phyloP scores from a whole-genome alignment of 2,797 vertebrate genomes.

The Hemitrygon akajei region DNA sequence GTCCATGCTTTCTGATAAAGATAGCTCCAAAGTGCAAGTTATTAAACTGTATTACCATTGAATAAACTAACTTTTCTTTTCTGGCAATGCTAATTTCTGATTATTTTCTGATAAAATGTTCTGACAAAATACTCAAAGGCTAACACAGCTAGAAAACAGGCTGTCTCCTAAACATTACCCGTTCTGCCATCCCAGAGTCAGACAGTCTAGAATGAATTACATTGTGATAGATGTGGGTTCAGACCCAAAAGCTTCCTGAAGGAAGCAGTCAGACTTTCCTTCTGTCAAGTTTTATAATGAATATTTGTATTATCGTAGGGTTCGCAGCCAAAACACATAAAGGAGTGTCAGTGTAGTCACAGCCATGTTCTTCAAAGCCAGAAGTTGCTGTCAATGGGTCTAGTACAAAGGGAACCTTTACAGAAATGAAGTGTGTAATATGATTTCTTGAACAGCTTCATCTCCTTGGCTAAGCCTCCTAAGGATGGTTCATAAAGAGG shows the following conservation, averaged over 20 bases:
- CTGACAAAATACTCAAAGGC: not conserved
- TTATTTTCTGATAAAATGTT: too few species aligned
- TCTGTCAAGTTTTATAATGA: not conserved
- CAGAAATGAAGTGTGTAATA: not conserved
- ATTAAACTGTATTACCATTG: not conserved
- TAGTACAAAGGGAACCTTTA: not conserved
- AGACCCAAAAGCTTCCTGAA: not conserved
- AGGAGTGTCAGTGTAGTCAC: too few species aligned
- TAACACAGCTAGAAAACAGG: not conserved
- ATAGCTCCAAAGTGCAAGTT: not conserved
- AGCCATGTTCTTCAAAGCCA: not conserved
- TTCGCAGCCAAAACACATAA: not conserved
- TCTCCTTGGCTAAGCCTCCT: too few species aligned
- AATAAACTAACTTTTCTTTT: not conserved
- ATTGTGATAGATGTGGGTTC: not conserved
- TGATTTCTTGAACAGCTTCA: not conserved
- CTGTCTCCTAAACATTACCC: not conserved
- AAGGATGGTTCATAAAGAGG: not conserved
- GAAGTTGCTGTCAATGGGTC: not conserved
- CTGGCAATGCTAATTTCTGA: too few species aligned
- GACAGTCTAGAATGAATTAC: not conserved
- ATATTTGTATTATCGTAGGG: not conserved
- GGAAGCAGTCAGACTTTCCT: not conserved
- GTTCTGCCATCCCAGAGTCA: not conserved
- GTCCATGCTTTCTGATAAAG: not conserved